phyloP scores from a whole-genome alignment of 2,113 vertebrate genomes.

The Sylvia atricapilla region DNA sequence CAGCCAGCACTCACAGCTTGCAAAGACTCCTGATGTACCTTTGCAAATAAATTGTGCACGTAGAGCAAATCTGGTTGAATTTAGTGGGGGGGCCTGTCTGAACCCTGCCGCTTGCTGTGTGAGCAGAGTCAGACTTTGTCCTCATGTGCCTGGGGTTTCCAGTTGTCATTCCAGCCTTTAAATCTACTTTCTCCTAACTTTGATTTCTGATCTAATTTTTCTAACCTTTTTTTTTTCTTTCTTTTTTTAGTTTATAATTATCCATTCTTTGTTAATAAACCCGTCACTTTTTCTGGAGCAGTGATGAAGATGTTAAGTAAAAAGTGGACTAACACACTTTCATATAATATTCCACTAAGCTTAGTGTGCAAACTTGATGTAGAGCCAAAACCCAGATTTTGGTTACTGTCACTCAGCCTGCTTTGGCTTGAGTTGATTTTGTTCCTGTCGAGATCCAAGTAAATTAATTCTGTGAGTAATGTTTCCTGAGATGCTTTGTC shows the following conservation, averaged over 20 bases:
- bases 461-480: slow-evolving; percentile 27
- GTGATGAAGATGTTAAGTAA: not conserved
- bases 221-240: too few species aligned
- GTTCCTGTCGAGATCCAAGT: not conserved
- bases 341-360: not conserved
- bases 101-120: not conserved
- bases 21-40: not conserved
- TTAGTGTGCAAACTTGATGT: not conserved
- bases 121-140: not conserved
- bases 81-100: not conserved
- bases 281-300: not conserved
- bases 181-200: not conserved
- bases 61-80: not conserved
- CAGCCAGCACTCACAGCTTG: not conserved
- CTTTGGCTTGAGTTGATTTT: not conserved
- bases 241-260: not conserved
- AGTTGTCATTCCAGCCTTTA: not conserved
- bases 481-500: slow-evolving; percentile 12
- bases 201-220: not conserved
- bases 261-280: not conserved
- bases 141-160: not conserved
- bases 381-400: not conserved
- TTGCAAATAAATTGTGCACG: not conserved
- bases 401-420: not conserved
- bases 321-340: not conserved